Evolutionary conservation across 2,888 invertebrate species (phyloP).

Genomic region (Tenodera sinensis): DNA sequence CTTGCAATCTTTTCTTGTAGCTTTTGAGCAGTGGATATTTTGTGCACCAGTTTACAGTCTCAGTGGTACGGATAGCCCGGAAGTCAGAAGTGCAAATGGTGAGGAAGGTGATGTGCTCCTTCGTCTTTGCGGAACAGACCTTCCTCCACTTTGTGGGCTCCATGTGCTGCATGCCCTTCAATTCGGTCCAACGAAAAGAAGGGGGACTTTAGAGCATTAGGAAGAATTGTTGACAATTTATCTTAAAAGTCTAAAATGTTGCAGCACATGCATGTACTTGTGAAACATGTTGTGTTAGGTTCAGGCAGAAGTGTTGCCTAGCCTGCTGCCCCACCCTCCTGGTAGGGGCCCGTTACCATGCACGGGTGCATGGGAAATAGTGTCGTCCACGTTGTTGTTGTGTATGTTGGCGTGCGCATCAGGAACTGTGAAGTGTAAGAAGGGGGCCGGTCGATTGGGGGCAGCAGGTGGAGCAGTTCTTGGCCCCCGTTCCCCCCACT

Average conservation of each 20-base stretch:
- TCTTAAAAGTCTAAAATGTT: neutral
- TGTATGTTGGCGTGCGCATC: slow-evolving; percentile 62
- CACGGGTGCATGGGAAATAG: slow-evolving; percentile 84
- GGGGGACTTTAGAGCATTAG: neutral
- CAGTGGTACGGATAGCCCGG: neutral
- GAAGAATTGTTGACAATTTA: neutral
- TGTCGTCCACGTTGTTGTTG: slow-evolving; percentile 81
- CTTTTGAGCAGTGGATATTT: neutral
- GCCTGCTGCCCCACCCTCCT: slow-evolving; percentile 51
- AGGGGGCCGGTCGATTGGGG: slow-evolving; percentile 35
- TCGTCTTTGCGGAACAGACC: neutral
- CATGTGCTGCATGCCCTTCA: slow-evolving; percentile 12
- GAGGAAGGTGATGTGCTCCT: neutral
- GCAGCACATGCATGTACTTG: neutral
- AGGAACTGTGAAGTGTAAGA: slow-evolving; percentile 48
- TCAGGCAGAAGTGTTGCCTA: neutral
- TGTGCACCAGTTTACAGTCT: neutral
- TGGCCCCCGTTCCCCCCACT: slow-evolving; percentile 35
- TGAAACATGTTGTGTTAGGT: neutral
- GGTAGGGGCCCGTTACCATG: slow-evolving; percentile 81
- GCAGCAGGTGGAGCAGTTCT: slow-evolving; percentile 30
- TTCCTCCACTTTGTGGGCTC: neutral
- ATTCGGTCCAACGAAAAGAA: slow-evolving; percentile 18
- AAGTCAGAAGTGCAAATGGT: neutral
- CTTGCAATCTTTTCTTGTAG: neutral